Conservation (phyloP, 2,113 vertebrate genomes). For the Alexandromys fortis region DNA sequence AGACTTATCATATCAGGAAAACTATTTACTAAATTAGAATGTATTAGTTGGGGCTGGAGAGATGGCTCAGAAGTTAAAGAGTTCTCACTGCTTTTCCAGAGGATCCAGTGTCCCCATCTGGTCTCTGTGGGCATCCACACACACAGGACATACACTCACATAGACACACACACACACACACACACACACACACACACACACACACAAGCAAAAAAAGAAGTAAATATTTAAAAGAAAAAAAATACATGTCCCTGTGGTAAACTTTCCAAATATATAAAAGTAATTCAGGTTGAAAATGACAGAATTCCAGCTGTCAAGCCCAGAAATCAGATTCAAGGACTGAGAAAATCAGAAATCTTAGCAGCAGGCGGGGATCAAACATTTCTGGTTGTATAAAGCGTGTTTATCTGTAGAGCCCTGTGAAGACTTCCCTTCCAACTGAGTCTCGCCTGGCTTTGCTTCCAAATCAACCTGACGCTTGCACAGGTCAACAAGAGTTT, state of each 20-base stretch:
- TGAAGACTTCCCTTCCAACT: constrained; percentile 36
- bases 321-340: constrained; percentile 3
- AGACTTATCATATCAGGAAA: constrained; percentile 3
- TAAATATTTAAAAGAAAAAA: not conserved
- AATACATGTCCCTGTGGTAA: not conserved
- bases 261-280: constrained; percentile 35
- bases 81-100: not conserved
- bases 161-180: not conserved
- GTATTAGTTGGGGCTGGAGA: not conserved
- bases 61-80: not conserved
- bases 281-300: not conserved
- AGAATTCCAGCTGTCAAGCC: not conserved
- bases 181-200: not conserved
- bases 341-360: constrained; percentile 36
- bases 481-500: constrained; percentile 61
- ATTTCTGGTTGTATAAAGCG: constrained; percentile 27
- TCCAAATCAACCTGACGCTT: constrained; percentile 57
- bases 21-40: constrained; percentile 24
- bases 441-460: constrained; percentile 53
- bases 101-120: too few species aligned
- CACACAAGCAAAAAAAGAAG: not conserved
- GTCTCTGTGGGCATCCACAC: not conserved
- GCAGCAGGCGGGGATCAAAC: not conserved
- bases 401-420: constrained; percentile 38
- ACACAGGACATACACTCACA: not conserved